phyloP scores from a whole-genome alignment of 2,797 vertebrate species.

The Morus bassanus region DNA sequence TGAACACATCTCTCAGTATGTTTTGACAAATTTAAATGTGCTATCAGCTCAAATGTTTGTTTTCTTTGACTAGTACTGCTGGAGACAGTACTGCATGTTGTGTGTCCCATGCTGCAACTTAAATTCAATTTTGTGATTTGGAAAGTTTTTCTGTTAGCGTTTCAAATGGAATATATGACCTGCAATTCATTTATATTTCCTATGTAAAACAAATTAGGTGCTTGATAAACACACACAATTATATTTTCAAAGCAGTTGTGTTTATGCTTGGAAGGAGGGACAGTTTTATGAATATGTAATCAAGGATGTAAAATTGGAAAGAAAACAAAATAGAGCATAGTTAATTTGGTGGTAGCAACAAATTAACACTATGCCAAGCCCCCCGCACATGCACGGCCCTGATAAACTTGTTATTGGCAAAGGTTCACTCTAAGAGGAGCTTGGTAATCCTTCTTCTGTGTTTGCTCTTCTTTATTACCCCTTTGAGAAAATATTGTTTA shows the following conservation, averaged over 20 bases:
- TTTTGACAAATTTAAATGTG: slow-evolving; percentile 34
- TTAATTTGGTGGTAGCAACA: slow-evolving; percentile 87
- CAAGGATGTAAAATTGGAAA: slow-evolving; percentile 80
- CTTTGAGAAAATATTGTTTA: slow-evolving; percentile 85
- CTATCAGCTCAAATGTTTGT: slow-evolving; percentile 20
- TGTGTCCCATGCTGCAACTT: neutral
- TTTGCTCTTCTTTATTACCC: slow-evolving; percentile 87
- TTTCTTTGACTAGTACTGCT: neutral
- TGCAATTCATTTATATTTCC: slow-evolving; percentile 71
- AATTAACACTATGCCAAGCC: slow-evolving; percentile 81
- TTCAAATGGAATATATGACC: slow-evolving; percentile 61
- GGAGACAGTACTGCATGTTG: neutral
- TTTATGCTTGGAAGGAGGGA: slow-evolving; percentile 73
- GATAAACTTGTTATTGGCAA: slow-evolving; percentile 97
- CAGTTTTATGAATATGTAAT: slow-evolving; percentile 79
- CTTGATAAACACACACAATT: slow-evolving; percentile 76
- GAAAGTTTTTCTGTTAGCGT: slow-evolving; percentile 32
- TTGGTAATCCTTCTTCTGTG: slow-evolving; percentile 83
- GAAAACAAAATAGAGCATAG: slow-evolving; percentile 82
- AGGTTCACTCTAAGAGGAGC: slow-evolving; percentile 82
- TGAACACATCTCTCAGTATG: neutral
- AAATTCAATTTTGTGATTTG: neutral
- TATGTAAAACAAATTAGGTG: slow-evolving; percentile 76
- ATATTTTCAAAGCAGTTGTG: slow-evolving; percentile 75
- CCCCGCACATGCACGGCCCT: slow-evolving; percentile 84